Evolutionary conservation across 2,113 vertebrate species (phyloP), one percentile per base, ranked within the genome.

Genomic region (Anoura caudifer): DNA sequence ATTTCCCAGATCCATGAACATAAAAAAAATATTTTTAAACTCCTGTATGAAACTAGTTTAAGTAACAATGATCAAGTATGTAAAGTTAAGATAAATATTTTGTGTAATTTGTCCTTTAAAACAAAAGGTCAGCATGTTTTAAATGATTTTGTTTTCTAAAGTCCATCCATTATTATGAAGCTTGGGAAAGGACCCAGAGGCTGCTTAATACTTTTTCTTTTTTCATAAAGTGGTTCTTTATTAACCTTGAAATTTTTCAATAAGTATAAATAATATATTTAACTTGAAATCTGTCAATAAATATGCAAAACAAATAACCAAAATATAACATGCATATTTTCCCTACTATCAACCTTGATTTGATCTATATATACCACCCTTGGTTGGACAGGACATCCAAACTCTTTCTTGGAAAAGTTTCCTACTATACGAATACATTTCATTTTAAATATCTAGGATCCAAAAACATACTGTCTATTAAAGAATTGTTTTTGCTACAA

Each of bases 51-150:
- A 93, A 82, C 65, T 67, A 31, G 73, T 33, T 56, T n/a, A 92
- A 85, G 22, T 76, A 59, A 81, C 86, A 94, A 47, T 24, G 1
- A 90, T 59, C 54, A 87, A 45, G 6, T 52, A 56, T 38, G 43
- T 67, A 77, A 87, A 61, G 38, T 52, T 90, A 90, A 84, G 17
- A 85, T 45, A 24, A 90, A 52, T 47, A 52, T 76, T 87, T 84
- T 87, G 19, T 65, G 59, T 79, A 80, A 95, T 54, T 94, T 95
- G 13, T 73, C 19, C 24, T 88, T 96, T 85, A 87, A 85, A 93
- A 80, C 24, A 59, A 75, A 93, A 70, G 12, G 80, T 92, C 59
- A 90, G 47, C 63, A 85, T 87, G 31, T 88, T 56, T 52, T 17
- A 92, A 96, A 72, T 82, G 52, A 95, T 33, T 79, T 84, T 22